Evolutionary conservation across 2,113 vertebrate species (phyloP).

Genomic region (Rousettus leschenaultii): DNA sequence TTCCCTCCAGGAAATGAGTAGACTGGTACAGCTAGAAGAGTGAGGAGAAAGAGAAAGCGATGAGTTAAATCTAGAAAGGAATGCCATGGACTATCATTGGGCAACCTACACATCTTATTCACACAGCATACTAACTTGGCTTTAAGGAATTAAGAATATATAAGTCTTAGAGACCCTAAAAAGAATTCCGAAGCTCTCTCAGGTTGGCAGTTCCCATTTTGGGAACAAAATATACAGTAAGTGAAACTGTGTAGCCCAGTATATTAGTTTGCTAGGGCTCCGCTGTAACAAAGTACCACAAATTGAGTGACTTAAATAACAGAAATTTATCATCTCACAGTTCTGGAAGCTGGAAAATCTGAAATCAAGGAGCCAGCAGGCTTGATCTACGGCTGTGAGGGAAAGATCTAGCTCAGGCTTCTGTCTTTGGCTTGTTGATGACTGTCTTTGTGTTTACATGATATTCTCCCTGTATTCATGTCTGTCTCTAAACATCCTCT

Average conservation of each 20-base stretch:
- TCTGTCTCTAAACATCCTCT: not conserved
- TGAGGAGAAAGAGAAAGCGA: not conserved
- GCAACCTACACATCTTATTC: not conserved
- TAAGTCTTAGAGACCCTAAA: not conserved
- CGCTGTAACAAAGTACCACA: not conserved
- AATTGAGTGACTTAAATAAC: not conserved
- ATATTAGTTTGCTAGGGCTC: not conserved
- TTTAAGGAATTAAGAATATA: not conserved
- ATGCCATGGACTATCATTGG: not conserved
- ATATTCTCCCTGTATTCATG: not conserved
- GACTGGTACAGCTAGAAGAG: not conserved
- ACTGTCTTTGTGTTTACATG: not conserved
- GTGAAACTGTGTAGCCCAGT: not conserved
- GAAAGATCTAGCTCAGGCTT: not conserved
- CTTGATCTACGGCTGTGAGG: not conserved
- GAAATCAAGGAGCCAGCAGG: not conserved
- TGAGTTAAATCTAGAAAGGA: not conserved
- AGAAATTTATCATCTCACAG: not conserved
- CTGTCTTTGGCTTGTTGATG: not conserved
- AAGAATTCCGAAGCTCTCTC: not conserved
- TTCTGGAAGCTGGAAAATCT: not conserved
- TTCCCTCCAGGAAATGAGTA: not conserved
- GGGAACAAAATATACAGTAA: not conserved
- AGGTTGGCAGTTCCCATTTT: not conserved
- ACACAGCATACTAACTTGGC: not conserved